A percentile compares a stretch with the other conserved stretches of the same genome.
These are phyloP conservation scores for Plectropomus leopardus DNA, from an alignment of 2,113 vertebrate species.

Conservation along the genomic window DNA sequence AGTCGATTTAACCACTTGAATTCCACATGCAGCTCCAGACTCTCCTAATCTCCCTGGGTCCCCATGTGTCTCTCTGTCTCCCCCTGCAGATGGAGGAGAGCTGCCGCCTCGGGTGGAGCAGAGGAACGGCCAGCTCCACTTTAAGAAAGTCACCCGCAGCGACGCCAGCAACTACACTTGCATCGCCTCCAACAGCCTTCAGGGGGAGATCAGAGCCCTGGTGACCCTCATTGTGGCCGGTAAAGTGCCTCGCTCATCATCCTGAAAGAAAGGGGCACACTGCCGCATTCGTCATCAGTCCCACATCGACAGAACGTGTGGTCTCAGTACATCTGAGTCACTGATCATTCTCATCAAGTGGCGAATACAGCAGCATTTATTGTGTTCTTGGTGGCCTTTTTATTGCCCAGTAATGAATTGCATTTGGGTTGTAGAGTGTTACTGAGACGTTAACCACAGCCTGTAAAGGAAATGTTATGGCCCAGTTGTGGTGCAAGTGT, in stretches of 20 bases:
- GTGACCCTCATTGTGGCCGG: conserved; percentile 94
- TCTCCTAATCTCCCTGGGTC: not conserved
- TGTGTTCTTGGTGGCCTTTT: conserved; percentile 44
- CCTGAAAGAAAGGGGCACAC: not conserved
- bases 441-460: conserved; percentile 45
- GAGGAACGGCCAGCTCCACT: conserved; percentile 89
- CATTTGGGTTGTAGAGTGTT: conserved; percentile 22
- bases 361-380: conserved; percentile 50
- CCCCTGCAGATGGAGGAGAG: conserved; percentile 89
- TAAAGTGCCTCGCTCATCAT: conserved; percentile 67
- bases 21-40: conserved; percentile 9
- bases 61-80: conserved; percentile 22
- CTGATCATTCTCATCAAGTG: conserved; percentile 32
- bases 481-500: conserved; percentile 2
- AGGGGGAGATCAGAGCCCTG: conserved; percentile 93
- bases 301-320: conserved; percentile 29
- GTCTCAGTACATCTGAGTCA: conserved; percentile 36
- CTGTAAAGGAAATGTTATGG: conserved; percentile 5
- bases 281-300: conserved; percentile 19
- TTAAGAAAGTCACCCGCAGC: conserved; percentile 90
- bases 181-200: conserved; percentile 91
- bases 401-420: conserved; percentile 51
- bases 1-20: conserved; percentile 29
- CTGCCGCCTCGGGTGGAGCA: conserved; percentile 89
- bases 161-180: conserved; percentile 96